These are phyloP conservation scores for Crenuchus spilurus DNA, from an alignment of 2,797 vertebrate genomes.

Conservation along the genomic window DNA sequence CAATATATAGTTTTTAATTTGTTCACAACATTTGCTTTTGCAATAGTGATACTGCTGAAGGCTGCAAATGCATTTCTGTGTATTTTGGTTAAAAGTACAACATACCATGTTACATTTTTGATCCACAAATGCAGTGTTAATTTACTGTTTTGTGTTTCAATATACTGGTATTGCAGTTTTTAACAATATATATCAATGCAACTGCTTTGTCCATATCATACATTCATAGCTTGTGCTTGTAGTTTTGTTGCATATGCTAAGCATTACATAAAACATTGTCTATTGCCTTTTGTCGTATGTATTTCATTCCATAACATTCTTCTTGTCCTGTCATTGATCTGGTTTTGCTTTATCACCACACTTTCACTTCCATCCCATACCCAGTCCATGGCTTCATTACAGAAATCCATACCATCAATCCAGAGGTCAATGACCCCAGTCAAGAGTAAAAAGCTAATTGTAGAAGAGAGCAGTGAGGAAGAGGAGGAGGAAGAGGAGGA, in stretches of 20 bases:
- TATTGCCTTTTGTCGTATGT: neutral
- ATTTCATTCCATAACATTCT: neutral
- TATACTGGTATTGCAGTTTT: neutral
- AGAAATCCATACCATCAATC: slow-evolving; percentile 53
- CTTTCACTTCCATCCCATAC: slow-evolving; percentile 15
- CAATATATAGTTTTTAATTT: no score
- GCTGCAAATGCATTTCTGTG: no score
- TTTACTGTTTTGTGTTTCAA: neutral
- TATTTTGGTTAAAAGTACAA: no score
- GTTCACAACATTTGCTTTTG: no score
- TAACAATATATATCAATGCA: neutral
- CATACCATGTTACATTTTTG: no score
- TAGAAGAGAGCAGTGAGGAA: slow-evolving; percentile 63
- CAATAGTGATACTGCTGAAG: no score
- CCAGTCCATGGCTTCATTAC: slow-evolving; percentile 69
- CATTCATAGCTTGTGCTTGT: neutral
- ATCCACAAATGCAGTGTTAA: no score
- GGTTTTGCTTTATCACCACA: slow-evolving; percentile 18
- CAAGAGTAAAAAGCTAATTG: slow-evolving; percentile 61
- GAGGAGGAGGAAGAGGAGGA: slow-evolving; percentile 66
- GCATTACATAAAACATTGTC: neutral
- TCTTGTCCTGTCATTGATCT: slow-evolving; percentile 10
- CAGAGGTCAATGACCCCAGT: slow-evolving; percentile 55
- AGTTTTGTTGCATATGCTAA: neutral
- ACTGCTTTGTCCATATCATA: neutral